Evolutionary conservation across 2,888 invertebrate species (phyloP).

Genomic region (Latrodectus hesperus): DNA sequence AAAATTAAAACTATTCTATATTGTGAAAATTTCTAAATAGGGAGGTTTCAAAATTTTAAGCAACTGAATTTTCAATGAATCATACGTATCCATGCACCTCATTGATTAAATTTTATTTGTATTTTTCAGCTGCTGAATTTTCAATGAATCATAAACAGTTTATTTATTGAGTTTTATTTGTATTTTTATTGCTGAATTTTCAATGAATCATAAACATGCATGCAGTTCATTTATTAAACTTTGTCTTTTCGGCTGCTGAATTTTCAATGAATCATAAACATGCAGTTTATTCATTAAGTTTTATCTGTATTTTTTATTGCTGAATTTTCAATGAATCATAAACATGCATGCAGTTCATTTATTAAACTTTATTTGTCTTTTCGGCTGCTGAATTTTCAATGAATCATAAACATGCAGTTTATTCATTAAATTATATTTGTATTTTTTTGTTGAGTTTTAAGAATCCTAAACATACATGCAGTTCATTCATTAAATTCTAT

Average conservation of each 20-base stretch:
- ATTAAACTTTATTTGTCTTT: slow-evolving; percentile 9
- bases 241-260: slow-evolving; percentile 49
- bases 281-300: not conserved
- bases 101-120: not conserved
- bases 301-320: not conserved
- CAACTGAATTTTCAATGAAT: no score
- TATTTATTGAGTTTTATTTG: not conserved
- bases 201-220: no score
- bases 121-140: slow-evolving; percentile 54
- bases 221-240: not conserved
- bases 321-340: no score
- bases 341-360: no score
- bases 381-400: slow-evolving; percentile 60
- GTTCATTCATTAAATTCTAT: not conserved
- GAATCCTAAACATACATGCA: no score
- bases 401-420: not conserved
- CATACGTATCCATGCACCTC: no score
- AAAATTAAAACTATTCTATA: no score
- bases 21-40: no score
- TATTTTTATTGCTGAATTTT: not conserved
- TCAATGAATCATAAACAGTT: not conserved
- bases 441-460: not conserved
- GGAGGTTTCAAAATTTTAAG: no score
- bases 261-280: no score
- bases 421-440: not conserved